A percentile compares a stretch with the other conserved stretches of the same genome.
Conservation (phyloP, 2,888 invertebrate species). For the Chydorus sphaericus region DNA sequence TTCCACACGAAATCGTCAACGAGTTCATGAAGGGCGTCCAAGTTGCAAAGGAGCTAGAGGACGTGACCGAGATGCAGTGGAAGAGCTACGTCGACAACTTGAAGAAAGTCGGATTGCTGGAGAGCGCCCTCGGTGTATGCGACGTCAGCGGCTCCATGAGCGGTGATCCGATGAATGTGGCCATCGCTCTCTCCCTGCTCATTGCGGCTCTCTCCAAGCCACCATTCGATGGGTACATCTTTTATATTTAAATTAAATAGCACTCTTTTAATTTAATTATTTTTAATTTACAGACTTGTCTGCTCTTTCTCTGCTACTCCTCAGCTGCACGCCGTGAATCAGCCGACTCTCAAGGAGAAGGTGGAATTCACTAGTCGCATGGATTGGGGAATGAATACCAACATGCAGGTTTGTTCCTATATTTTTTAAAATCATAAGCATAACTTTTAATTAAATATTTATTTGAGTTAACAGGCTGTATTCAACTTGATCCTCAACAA, state of each 20-base stretch:
- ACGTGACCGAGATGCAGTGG: constrained; percentile 18
- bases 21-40: constrained; percentile 11
- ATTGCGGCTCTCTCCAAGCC: constrained; percentile 14
- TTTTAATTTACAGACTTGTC: too few relatives aligned
- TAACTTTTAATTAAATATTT: too few relatives aligned
- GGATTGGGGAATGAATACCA: constrained; percentile 18
- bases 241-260: too few relatives aligned
- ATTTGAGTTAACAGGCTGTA: constrained; percentile 14
- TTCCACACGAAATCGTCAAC: constrained; percentile 17
- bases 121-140: constrained; percentile 17
- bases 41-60: background rate
- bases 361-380: constrained; percentile 7
- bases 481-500: constrained; percentile 16
- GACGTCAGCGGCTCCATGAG: constrained; percentile 20
- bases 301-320: constrained; percentile 18
- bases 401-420: constrained; percentile 12
- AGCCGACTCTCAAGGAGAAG: constrained; percentile 14
- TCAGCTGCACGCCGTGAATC: constrained; percentile 8
- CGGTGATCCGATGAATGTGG: constrained; percentile 19
- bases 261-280: background rate
- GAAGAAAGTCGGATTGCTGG: constrained; percentile 15
- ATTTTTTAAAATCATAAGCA: too few relatives aligned
- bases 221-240: constrained; percentile 17
- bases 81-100: constrained; percentile 16
- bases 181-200: constrained; percentile 18